These are phyloP conservation scores for Cyanoramphus novaezelandiae DNA, from an alignment of 2,113 vertebrate genomes.

Conservation along the genomic window DNA sequence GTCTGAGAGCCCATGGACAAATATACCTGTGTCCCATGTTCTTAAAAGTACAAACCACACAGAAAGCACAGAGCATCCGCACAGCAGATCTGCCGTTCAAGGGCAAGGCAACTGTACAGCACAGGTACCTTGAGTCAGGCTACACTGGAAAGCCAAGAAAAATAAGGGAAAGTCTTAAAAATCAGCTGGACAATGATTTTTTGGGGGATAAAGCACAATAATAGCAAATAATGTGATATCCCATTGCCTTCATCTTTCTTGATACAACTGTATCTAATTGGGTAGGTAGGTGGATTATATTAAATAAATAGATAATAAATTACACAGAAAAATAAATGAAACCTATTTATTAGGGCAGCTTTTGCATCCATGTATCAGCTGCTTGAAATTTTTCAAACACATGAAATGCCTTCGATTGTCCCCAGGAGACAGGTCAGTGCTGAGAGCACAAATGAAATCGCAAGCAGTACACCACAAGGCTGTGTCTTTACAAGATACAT, in stretches of 20 bases:
- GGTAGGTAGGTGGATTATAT: neutral
- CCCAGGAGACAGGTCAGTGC: neutral
- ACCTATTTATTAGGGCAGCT: neutral
- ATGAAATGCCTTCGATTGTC: neutral
- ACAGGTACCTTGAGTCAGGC: neutral
- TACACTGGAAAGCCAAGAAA: neutral
- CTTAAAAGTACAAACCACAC: neutral
- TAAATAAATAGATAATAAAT: neutral
- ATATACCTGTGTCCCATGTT: neutral
- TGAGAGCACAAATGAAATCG: neutral
- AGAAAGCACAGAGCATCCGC: neutral
- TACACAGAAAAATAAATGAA: neutral
- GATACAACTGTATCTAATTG: neutral
- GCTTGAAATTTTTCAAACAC: neutral
- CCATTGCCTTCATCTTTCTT: neutral
- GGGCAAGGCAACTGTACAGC: neutral
- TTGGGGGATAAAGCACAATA: neutral
- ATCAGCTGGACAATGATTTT: neutral
- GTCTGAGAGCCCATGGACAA: neutral
- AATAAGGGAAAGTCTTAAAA: neutral
- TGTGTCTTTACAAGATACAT: accelerated
- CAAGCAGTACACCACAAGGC: neutral
- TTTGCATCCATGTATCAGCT: neutral
- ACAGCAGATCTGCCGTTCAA: neutral
- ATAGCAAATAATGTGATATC: neutral